Conservation (phyloP, 2,113 vertebrate species). For the Nycticryphes semicollaris region DNA sequence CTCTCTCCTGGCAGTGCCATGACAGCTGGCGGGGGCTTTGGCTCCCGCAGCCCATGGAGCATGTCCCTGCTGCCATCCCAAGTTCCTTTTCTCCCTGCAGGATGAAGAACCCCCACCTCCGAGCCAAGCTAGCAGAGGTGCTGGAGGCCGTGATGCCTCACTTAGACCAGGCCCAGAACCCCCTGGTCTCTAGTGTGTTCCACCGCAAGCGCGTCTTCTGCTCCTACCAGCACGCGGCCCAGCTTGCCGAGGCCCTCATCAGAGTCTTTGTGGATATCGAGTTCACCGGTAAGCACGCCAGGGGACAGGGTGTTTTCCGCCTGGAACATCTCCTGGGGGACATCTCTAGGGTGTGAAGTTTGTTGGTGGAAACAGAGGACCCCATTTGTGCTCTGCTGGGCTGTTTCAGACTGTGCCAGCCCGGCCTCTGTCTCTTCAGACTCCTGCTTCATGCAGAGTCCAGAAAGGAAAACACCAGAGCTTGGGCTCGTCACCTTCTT, state of each 20-base stretch:
- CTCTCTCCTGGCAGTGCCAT: background rate
- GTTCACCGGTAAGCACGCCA: slow-evolving; percentile 83
- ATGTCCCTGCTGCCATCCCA: background rate
- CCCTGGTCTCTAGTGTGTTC: slow-evolving; percentile 85
- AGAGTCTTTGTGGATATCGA: slow-evolving; percentile 98
- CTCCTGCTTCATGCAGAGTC: no score
- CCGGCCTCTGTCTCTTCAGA: no score
- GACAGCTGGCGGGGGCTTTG: background rate
- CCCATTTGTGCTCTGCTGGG: no score
- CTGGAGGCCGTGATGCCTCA: slow-evolving; percentile 98
- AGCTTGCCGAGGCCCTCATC: slow-evolving; percentile 93
- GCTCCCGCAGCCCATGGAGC: background rate
- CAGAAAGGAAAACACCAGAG: no score
- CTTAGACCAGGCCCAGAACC: slow-evolving; percentile 82
- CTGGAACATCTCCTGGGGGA: background rate
- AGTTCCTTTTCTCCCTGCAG: slow-evolving; percentile 58
- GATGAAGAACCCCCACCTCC: slow-evolving; percentile 97
- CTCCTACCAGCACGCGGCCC: slow-evolving; percentile 83
- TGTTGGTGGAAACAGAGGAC: background rate
- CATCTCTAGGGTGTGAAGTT: background rate
- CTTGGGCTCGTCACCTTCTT: no score
- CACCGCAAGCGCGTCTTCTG: slow-evolving; percentile 94
- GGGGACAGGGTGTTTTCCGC: background rate
- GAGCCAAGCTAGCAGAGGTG: slow-evolving; percentile 96
- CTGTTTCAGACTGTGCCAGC: no score